Percentiles rank a stretch among this genome's conserved stretches.
Conservation (phyloP, 2,797 vertebrate species). For the Mus caroli region DNA sequence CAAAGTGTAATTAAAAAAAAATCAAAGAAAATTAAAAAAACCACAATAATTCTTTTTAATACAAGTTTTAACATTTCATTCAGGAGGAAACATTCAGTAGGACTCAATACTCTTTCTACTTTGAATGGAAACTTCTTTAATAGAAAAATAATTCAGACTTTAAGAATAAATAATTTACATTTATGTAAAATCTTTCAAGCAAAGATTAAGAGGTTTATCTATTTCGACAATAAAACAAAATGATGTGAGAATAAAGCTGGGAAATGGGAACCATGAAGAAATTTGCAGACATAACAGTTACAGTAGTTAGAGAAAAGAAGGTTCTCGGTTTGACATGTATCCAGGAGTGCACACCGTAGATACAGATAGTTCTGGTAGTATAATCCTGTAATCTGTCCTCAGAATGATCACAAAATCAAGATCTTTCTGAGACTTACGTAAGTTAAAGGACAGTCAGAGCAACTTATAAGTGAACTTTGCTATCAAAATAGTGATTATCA, state of each 20-base stretch:
- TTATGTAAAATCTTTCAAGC: neutral
- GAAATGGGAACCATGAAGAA: neutral
- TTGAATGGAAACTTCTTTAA: neutral
- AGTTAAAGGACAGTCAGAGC: neutral
- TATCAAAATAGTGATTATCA: too few relatives aligned
- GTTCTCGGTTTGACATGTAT: slow-evolving; percentile 14
- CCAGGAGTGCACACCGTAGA: neutral
- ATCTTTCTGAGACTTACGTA: neutral
- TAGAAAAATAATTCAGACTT: neutral
- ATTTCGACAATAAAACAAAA: slow-evolving; percentile 3
- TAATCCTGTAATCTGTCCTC: neutral
- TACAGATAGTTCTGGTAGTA: neutral
- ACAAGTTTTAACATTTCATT: slow-evolving; percentile 34
- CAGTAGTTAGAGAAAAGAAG: neutral
- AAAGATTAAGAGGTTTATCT: neutral
- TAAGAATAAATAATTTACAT: neutral
- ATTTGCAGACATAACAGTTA: neutral
- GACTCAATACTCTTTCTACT: neutral
- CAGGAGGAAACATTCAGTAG: neutral
- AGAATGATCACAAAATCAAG: neutral
- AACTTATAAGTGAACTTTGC: neutral
- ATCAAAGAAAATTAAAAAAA: neutral
- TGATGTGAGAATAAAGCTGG: neutral
- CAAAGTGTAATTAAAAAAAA: neutral
- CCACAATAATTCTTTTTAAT: slow-evolving; percentile 14